Evolutionary conservation across 2,888 invertebrate genomes (phyloP).

Genomic region (Drosophila nigricruria): DNA sequence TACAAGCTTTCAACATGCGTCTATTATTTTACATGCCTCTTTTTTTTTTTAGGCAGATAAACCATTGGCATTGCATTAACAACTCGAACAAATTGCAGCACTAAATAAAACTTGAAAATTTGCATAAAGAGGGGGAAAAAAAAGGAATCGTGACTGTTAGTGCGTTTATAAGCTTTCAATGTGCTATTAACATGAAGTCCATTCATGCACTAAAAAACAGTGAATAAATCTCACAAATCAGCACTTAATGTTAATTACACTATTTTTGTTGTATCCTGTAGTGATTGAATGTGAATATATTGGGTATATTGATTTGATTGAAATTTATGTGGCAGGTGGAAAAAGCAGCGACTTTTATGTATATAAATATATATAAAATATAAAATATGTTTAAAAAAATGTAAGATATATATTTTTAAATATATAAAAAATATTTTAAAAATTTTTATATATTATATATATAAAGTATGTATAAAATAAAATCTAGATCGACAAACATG

Average conservation of each 20-base stretch:
- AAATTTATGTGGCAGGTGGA: no score
- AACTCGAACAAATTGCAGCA: conserved; percentile 38
- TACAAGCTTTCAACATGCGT: not conserved
- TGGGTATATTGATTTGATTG: not conserved
- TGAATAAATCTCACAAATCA: conserved; percentile 63
- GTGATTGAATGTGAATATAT: not conserved
- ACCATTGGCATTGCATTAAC: conserved; percentile 27
- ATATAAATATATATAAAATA: not conserved
- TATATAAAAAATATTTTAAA: no score
- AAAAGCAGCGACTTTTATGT: no score
- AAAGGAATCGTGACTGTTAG: conserved; percentile 5
- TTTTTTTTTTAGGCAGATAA: conserved; percentile 16
- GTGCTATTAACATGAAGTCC: conserved; percentile 41
- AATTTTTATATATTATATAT: no score
- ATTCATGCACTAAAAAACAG: conserved; percentile 37
- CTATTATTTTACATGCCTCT: not conserved
- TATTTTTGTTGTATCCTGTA: conserved; percentile 6
- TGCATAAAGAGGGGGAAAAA: conserved; percentile 1
- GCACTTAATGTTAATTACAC: conserved; percentile 77
- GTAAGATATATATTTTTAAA: no score
- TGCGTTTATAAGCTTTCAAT: conserved; percentile 26
- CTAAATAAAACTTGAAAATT: conserved; percentile 28
- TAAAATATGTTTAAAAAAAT: not conserved
- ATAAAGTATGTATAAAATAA: no score
- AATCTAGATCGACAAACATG: no score